Evolutionary conservation across 2,888 invertebrate genomes (phyloP).

Genomic region (Tortricodes alternella): DNA sequence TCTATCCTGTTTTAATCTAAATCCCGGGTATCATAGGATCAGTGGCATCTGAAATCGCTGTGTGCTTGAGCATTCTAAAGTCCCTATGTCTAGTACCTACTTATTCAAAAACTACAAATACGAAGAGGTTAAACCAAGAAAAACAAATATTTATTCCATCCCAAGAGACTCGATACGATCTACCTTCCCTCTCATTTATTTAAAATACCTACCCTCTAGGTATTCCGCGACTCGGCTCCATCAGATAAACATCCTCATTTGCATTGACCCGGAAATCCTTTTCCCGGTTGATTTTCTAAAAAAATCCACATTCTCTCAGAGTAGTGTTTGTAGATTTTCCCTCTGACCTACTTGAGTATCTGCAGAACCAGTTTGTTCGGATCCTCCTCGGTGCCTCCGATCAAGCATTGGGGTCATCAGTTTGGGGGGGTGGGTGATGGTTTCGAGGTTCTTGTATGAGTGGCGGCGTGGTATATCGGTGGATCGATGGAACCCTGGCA

Average conservation of each 20-base stretch:
- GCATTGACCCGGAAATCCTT: constrained; percentile 74
- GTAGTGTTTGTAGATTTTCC: constrained; percentile 82
- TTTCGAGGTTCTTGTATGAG: constrained; percentile 60
- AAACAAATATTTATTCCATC: constrained; percentile 15
- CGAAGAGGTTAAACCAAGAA: background rate
- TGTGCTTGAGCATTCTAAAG: too few species aligned
- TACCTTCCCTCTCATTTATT: constrained; percentile 32
- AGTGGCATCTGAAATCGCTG: too few species aligned
- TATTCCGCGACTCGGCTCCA: constrained; percentile 47
- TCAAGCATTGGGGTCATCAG: constrained; percentile 44
- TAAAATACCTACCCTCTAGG: constrained; percentile 37
- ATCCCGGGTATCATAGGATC: too few species aligned
- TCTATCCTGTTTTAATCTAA: too few species aligned
- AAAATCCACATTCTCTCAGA: constrained; percentile 63
- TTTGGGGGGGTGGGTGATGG: constrained; percentile 56
- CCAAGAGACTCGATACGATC: constrained; percentile 21
- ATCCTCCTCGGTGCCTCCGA: constrained; percentile 52
- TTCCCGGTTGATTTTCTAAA: constrained; percentile 67
- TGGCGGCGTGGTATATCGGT: constrained; percentile 57
- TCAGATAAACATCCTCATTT: constrained; percentile 67
- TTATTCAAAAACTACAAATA: constrained; percentile 1
- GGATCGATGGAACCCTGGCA: constrained; percentile 80
- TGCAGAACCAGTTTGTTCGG: constrained; percentile 58
- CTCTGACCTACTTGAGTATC: constrained; percentile 80
- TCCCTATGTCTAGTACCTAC: background rate